Percentiles rank a stretch among this genome's conserved stretches.
Conservation (phyloP, 2,113 vertebrate genomes). For the Capreolus pygargus region DNA sequence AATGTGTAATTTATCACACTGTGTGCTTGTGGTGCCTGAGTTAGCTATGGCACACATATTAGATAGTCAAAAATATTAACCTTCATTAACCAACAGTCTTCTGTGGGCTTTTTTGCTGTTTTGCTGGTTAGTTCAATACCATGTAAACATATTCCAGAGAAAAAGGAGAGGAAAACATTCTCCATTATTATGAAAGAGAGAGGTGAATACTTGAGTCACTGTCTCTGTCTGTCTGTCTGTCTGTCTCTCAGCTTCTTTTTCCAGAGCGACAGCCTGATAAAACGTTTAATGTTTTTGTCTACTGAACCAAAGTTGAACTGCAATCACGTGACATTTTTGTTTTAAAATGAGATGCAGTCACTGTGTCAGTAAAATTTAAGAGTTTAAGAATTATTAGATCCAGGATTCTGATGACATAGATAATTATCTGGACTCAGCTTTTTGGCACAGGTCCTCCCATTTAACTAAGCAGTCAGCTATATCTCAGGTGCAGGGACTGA, state of each 20-base stretch:
- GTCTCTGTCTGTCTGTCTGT: not conserved
- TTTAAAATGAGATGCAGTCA: not conserved
- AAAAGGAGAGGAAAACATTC: not conserved
- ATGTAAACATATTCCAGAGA: not conserved
- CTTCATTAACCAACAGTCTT: not conserved
- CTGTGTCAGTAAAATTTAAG: not conserved
- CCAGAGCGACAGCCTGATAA: not conserved
- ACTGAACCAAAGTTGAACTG: not conserved
- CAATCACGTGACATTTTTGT: not conserved
- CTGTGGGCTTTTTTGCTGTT: not conserved
- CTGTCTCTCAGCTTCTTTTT: rapidly evolving
- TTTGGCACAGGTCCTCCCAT: not conserved
- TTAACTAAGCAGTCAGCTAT: not conserved
- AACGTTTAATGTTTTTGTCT: not conserved
- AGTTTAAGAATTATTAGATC: not conserved
- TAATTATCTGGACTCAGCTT: not conserved
- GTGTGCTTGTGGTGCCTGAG: not conserved
- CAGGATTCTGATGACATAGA: not conserved
- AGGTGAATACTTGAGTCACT: not conserved
- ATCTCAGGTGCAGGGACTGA: not conserved
- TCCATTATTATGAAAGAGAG: not conserved
- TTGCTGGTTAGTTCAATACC: not conserved
- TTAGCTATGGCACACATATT: conserved; percentile 1
- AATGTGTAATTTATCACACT: conserved; percentile 29
- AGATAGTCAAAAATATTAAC: conserved; percentile 39